Conservation (phyloP, 2,888 invertebrate species). For the Pheosia gnoma region DNA sequence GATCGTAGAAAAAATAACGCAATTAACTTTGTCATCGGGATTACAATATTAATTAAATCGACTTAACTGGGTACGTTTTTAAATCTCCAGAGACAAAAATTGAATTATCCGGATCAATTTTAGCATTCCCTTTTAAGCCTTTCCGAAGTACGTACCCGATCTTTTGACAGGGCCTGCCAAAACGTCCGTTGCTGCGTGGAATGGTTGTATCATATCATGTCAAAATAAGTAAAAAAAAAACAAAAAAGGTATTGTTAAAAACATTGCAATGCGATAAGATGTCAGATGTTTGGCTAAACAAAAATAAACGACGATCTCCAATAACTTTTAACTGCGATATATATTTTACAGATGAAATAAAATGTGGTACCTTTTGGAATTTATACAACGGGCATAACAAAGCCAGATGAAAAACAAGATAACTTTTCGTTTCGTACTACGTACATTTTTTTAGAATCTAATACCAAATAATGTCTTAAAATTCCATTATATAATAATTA, state of each 20-base stretch:
- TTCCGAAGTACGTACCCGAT: slow-evolving; percentile 15
- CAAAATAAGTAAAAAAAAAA: slow-evolving; percentile 13
- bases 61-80: slow-evolving; percentile 40
- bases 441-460: no score
- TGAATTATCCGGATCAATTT: slow-evolving; percentile 28
- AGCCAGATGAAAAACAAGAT: no score
- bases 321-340: slow-evolving; percentile 22
- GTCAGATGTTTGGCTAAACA: slow-evolving; percentile 30
- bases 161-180: slow-evolving; percentile 17
- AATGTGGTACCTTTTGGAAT: no score
- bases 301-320: slow-evolving; percentile 24
- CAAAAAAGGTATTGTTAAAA: slow-evolving; percentile 28
- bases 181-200: slow-evolving; percentile 16
- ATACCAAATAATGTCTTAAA: no score
- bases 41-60: slow-evolving; percentile 63
- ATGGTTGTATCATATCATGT: slow-evolving; percentile 21
- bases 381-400: no score
- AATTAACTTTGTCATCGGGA: slow-evolving; percentile 28
- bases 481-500: no score
- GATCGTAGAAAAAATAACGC: slow-evolving; percentile 15
- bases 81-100: slow-evolving; percentile 34
- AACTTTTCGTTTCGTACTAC: no score
- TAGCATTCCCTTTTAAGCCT: slow-evolving; percentile 20
- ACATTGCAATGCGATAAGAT: slow-evolving; percentile 34
- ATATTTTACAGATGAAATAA: slow-evolving; percentile 23